Conservation (phyloP, 2,888 invertebrate genomes). For the Xylota sylvarum region DNA sequence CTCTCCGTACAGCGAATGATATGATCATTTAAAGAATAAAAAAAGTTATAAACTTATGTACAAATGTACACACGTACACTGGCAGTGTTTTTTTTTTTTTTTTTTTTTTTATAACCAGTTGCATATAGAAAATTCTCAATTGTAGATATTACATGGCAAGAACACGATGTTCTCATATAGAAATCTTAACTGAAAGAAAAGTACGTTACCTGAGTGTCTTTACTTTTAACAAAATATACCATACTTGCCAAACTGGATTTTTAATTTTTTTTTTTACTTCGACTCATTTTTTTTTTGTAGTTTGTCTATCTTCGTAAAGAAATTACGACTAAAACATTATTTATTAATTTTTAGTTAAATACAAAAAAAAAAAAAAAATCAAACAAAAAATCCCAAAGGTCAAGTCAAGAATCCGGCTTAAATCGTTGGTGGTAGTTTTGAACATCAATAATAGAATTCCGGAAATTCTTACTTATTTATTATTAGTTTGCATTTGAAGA, state of each 20-base stretch:
- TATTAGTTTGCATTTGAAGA: background rate
- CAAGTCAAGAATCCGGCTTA: conserved; percentile 29
- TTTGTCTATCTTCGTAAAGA: background rate
- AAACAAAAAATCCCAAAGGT: conserved; percentile 10
- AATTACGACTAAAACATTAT: conserved; percentile 12
- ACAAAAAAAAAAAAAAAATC: background rate
- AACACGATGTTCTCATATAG: background rate
- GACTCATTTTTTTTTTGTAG: background rate
- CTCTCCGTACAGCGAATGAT: background rate
- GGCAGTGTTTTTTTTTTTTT: too few species aligned
- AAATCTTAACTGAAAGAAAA: background rate
- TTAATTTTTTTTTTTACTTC: background rate
- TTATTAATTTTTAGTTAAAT: conserved; percentile 12
- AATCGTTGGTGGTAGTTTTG: conserved; percentile 7
- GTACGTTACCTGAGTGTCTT: background rate
- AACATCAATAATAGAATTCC: background rate
- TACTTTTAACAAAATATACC: conserved; percentile 8
- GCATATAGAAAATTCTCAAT: conserved; percentile 3
- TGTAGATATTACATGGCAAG: conserved; percentile 2
- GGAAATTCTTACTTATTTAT: background rate
- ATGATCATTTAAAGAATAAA: conserved; percentile 5
- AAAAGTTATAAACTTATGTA: background rate
- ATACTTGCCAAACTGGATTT: conserved; percentile 39
- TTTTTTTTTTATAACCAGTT: conserved; percentile 41
- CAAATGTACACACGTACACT: background rate